phyloP scores from a whole-genome alignment of 1,140 invertebrate species.

The Samia ricini region DNA sequence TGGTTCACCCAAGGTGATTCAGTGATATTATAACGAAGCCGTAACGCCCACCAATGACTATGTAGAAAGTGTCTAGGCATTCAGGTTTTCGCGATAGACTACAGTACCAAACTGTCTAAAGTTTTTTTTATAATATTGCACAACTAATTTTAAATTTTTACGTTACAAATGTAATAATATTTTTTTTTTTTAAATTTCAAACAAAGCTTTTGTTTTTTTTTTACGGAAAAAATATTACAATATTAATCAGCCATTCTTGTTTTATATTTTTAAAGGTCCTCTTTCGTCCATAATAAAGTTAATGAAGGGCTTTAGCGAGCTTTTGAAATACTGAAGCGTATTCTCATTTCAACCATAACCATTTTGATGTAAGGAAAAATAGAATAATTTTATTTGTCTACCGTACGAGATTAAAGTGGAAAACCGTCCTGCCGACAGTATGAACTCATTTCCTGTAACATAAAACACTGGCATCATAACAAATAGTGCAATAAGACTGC shows the following conservation, averaged over 20 bases:
- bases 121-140: not conserved
- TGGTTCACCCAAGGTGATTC: conserved; percentile 71
- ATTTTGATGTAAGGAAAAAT: conserved; percentile 10
- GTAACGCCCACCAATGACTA: conserved; percentile 51
- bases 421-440: conserved; percentile 31
- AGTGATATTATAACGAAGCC: conserved; percentile 66
- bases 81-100: conserved; percentile 24
- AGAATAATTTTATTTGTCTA: conserved; percentile 15
- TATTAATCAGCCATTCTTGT: not conserved
- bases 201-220: not conserved
- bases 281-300: conserved; percentile 14
- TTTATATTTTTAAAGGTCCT: not conserved
- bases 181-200: not conserved
- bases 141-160: too few relatives aligned
- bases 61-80: conserved; percentile 65
- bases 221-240: not conserved
- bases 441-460: conserved; percentile 45
- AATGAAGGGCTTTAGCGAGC: conserved; percentile 15
- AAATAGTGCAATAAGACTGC: conserved; percentile 51
- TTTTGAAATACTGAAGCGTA: conserved; percentile 7
- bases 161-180: too few relatives aligned
- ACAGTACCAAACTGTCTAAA: not conserved
- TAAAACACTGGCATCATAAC: conserved; percentile 41
- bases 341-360: not conserved
- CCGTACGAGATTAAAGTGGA: conserved; percentile 26